A percentile compares a stretch with the other conserved stretches of the same genome.
Evolutionary conservation across 2,797 vertebrate genomes (phyloP).

Genomic region (Urocyon cinereoargenteus): DNA sequence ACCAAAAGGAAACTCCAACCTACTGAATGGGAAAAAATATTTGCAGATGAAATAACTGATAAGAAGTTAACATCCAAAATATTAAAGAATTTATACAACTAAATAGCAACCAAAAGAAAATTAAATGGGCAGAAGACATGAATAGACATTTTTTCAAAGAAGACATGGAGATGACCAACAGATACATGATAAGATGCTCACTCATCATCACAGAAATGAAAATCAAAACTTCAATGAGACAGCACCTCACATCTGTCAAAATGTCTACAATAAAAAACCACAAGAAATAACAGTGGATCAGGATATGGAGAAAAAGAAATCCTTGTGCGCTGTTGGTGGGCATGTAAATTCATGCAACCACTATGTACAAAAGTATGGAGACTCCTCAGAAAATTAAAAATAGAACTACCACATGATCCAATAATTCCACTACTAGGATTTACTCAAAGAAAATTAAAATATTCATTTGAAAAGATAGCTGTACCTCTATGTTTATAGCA

Average conservation of each 20-base stretch:
- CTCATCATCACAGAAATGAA: neutral
- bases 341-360: neutral
- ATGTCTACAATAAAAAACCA: neutral
- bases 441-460: neutral
- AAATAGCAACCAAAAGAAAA: neutral
- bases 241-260: neutral
- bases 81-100: neutral
- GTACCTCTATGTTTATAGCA: neutral
- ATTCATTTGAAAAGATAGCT: neutral
- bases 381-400: neutral
- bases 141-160: neutral
- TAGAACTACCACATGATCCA: neutral
- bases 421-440: neutral
- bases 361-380: neutral
- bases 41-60: neutral
- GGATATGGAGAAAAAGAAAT: neutral
- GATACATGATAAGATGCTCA: neutral
- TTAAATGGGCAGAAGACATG: neutral
- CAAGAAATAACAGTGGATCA: neutral
- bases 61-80: neutral
- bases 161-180: neutral
- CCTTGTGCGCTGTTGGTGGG: neutral
- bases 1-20: neutral
- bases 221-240: neutral
- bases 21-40: neutral